Percentiles rank a stretch among this genome's conserved stretches.
phyloP scores from a whole-genome alignment of 2,797 vertebrate genomes.

The Phoebastria nigripes region DNA sequence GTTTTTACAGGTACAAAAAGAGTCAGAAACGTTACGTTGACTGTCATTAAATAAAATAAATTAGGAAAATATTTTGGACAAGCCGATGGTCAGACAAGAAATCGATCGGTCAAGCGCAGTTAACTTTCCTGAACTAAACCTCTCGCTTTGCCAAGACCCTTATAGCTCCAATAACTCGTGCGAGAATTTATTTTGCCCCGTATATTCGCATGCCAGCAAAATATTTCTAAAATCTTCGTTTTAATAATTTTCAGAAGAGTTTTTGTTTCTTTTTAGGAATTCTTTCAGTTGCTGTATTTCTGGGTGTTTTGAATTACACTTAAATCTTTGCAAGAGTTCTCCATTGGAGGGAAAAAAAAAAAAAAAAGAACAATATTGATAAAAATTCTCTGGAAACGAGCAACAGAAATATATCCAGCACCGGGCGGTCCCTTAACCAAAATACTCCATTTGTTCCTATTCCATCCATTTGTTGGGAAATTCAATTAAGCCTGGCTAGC shows the following conservation, averaged over 20 bases:
- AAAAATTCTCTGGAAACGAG: not conserved
- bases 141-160: not conserved
- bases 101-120: not conserved
- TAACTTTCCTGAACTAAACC: not conserved
- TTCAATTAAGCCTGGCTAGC: not conserved
- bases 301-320: not conserved
- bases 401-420: not conserved
- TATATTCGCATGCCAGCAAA: not conserved
- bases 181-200: not conserved
- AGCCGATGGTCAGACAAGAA: not conserved
- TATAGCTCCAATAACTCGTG: not conserved
- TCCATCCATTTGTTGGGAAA: not conserved
- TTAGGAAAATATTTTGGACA: not conserved
- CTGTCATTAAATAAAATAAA: not conserved
- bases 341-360: rapidly evolving
- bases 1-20: not conserved
- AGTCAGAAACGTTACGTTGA: not conserved
- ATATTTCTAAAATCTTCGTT: not conserved
- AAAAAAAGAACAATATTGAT: not conserved
- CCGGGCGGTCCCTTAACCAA: not conserved
- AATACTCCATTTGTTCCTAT: not conserved
- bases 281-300: rapidly evolving
- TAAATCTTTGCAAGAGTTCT: not conserved
- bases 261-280: not conserved
- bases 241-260: not conserved